Percentiles rank a stretch among this genome's conserved stretches.
Evolutionary conservation across 1,140 invertebrate genomes (phyloP).

Genomic region (Rhagoletis zephyria): DNA sequence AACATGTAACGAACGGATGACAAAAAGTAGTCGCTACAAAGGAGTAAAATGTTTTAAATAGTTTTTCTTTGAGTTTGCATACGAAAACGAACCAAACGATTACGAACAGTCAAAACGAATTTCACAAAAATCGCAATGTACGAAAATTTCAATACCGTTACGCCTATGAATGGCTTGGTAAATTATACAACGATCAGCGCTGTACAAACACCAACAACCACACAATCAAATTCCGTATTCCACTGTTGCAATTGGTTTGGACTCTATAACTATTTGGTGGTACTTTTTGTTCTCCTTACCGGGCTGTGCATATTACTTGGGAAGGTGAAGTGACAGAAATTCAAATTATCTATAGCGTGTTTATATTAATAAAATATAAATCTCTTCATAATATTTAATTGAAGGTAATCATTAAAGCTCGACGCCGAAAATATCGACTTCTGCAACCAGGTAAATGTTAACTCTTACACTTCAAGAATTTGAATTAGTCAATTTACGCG

Average conservation of each 20-base stretch:
- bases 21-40: not conserved
- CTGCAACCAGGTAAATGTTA: slow-evolving; percentile 19
- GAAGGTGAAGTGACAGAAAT: slow-evolving; percentile 7
- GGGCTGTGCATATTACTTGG: not conserved
- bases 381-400: not conserved
- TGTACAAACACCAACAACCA: not conserved
- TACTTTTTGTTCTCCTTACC: not conserved
- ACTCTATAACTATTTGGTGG: slow-evolving; percentile 16
- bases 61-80: not conserved
- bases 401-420: slow-evolving; percentile 17
- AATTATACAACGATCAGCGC: not conserved
- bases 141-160: not conserved
- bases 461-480: too few species aligned
- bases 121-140: not conserved
- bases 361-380: not conserved
- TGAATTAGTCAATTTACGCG: too few species aligned
- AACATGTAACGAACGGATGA: not conserved
- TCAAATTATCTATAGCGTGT: too few species aligned
- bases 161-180: not conserved
- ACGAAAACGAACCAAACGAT: not conserved
- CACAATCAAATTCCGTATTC: slow-evolving; percentile 8
- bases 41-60: not conserved
- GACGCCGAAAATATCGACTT: not conserved
- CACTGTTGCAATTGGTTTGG: slow-evolving; percentile 40
- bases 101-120: too few species aligned